Percentiles rank a stretch among this genome's conserved stretches.
These are phyloP conservation scores for Oligia latruncula DNA, from an alignment of 2,888 invertebrate species.

Conservation along the genomic window DNA sequence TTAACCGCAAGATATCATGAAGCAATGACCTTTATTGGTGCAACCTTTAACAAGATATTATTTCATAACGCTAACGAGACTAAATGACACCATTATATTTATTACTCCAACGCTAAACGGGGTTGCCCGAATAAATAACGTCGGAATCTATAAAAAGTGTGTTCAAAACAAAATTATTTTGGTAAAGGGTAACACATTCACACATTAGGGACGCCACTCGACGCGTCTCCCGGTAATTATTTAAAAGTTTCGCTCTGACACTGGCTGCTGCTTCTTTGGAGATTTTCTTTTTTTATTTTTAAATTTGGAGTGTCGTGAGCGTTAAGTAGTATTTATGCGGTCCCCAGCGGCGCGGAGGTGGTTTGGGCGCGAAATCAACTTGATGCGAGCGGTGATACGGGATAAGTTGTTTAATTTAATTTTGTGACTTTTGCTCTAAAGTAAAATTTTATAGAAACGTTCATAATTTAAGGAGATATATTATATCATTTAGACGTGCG, in stretches of 20 bases:
- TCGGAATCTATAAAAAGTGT: conserved; percentile 86
- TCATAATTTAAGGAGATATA: background rate
- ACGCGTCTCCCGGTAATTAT: conserved; percentile 85
- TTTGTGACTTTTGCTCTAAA: conserved; percentile 29
- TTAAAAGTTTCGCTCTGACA: conserved; percentile 75
- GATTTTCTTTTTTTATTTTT: conserved; percentile 76
- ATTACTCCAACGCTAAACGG: conserved; percentile 67
- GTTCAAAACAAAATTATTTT: conserved; percentile 87
- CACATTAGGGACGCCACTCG: conserved; percentile 88
- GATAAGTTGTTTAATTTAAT: conserved; percentile 58
- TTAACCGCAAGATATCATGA: conserved; percentile 59
- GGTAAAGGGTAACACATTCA: conserved; percentile 79
- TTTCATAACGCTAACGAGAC: conserved; percentile 75
- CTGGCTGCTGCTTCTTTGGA: conserved; percentile 69
- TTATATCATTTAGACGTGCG: background rate
- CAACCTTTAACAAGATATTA: conserved; percentile 62
- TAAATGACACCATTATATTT: conserved; percentile 71
- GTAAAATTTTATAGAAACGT: background rate
- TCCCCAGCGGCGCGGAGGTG: conserved; percentile 84
- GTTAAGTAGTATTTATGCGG: conserved; percentile 90
- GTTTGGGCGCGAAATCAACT: conserved; percentile 77
- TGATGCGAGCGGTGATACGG: conserved; percentile 59
- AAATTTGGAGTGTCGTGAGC: conserved; percentile 85
- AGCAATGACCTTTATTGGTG: conserved; percentile 64
- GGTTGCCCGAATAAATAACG: conserved; percentile 84